phyloP scores from a whole-genome alignment of 2,113 vertebrate genomes.

The Sitta europaea region DNA sequence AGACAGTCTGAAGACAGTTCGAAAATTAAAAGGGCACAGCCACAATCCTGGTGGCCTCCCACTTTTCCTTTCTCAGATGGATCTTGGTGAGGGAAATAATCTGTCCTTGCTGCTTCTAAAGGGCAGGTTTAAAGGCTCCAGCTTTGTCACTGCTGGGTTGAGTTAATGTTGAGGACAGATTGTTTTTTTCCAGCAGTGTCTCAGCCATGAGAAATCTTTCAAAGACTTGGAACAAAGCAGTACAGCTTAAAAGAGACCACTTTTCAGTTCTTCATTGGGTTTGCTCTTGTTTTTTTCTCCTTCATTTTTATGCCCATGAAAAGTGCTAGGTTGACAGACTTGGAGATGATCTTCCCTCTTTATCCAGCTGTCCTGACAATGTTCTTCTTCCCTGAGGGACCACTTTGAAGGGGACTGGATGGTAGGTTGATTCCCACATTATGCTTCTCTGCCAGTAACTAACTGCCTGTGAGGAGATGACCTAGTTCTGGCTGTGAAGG shows the following conservation, averaged over 20 bases:
- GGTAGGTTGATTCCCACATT: conserved; percentile 42
- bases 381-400: conserved; percentile 20
- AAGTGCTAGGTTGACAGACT: conserved; percentile 14
- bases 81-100: not conserved
- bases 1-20: too few species aligned
- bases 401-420: conserved; percentile 27
- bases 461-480: conserved; percentile 34
- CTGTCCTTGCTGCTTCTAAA: not conserved
- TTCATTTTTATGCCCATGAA: conserved; percentile 13
- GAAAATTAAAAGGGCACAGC: conserved; percentile 4
- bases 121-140: not conserved
- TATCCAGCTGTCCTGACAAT: conserved; percentile 36
- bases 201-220: not conserved
- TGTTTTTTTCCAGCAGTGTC: not conserved
- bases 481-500: conserved; percentile 35
- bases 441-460: not conserved
- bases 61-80: not conserved
- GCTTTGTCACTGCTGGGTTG: not conserved
- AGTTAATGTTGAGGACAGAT: not conserved
- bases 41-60: not conserved
- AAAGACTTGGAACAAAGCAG: not conserved
- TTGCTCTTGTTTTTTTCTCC: conserved; percentile 13
- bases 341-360: conserved; percentile 28
- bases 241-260: not conserved
- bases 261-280: not conserved